These are phyloP conservation scores for Athene noctua DNA, from an alignment of 2,113 vertebrate genomes.

Conservation along the genomic window DNA sequence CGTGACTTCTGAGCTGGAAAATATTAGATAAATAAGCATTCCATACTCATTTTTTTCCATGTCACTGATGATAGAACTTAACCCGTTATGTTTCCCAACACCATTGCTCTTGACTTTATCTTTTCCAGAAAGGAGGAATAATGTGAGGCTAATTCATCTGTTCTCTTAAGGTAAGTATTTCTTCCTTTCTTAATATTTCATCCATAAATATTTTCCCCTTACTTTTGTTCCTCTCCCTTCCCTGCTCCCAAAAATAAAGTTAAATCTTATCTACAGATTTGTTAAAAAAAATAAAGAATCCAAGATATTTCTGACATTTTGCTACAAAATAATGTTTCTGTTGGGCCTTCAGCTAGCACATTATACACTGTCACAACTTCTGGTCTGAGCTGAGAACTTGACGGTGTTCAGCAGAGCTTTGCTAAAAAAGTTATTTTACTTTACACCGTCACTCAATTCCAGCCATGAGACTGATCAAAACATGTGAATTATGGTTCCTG, in stretches of 20 bases:
- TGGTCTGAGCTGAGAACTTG: not conserved
- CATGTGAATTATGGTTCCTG: not conserved
- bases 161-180: not conserved
- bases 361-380: not conserved
- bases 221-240: not conserved
- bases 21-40: not conserved
- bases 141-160: not conserved
- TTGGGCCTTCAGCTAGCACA: not conserved
- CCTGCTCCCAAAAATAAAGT: not conserved
- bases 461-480: not conserved
- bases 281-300: not conserved
- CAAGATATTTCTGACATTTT: not conserved
- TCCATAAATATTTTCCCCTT: not conserved
- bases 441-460: not conserved
- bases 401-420: not conserved
- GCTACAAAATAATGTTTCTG: not conserved
- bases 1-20: not conserved
- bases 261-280: not conserved
- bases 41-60: not conserved
- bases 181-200: not conserved
- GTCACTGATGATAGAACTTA: not conserved
- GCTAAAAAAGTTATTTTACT: not conserved
- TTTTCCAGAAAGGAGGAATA: not conserved
- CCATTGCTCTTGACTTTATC: not conserved
- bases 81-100: fast-evolving